Evolutionary conservation across 2,113 vertebrate genomes (phyloP), one percentile per base, ranked within the genome.

Genomic region (Epinephelus lanceolatus): DNA sequence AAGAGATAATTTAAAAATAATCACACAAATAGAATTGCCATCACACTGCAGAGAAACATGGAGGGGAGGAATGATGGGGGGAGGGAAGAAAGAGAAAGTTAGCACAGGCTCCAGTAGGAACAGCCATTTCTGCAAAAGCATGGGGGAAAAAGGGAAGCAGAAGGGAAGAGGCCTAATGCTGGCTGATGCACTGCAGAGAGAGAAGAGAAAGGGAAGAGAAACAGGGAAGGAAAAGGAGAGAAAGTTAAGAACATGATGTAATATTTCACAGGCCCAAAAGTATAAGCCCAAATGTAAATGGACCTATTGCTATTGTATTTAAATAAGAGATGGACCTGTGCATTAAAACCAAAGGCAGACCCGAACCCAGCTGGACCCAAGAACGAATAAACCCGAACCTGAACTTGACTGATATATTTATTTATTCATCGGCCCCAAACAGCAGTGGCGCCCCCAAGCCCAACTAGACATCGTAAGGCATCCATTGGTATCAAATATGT

Each of bases 101-200:
- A 86, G 71, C 73, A 84, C 60, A 69, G 56, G 73, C 62, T 40
- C 81, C 52, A 81, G 59, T 53, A 57, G 63, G 33, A 60, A 88
- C 47, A 71, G 84, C 62, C 74, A 74, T 78, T 76, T 72, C 61
- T 75, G 81, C 78, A 57, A 51, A 77, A 82, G 78, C 60, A 80
- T 30, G n/a, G 27, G 40, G 47, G 49, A 75, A 47, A 25, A 15
- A 71, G 84, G 70, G 33, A 75, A 79, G 75, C 67, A 62, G 60
- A 45, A 60, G 70, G 7, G 61, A 42, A 17, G 73, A 62, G 66
- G 71, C 5, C 57, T 51, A 63, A 72, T 71, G 77, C 33, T 55
- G 51, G 57, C 68, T 71, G 86, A 85, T 61, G 74, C 82, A 86
- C 89, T 92, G 89, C 81, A 89, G 86, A 88, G 74, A 86, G 68